Base-by-base conservation (phyloP, 2,888 invertebrate species). In the Nomada fabriciana region DNA sequence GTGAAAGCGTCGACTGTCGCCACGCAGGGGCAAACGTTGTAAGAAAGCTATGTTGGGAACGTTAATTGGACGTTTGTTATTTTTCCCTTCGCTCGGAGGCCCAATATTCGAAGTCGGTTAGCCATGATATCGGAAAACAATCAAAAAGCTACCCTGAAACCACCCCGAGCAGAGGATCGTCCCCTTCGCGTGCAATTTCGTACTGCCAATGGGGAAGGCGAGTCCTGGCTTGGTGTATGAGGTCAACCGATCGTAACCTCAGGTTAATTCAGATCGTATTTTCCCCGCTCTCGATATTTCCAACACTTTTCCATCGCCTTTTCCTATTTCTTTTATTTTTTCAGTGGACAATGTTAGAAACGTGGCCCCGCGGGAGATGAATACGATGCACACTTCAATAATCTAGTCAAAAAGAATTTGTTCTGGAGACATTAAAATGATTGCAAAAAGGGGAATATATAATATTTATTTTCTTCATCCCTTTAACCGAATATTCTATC, bases 51-150 rank as follows among this genome's bases (percentile, higher is more conserved):
- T 42, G n/a, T 9, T 55, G 60, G 13, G 57, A 61, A 81, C 75
- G 83, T 90, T 90, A 90, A 89, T 88, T 85, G 89, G 84, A 75
- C 73, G 65, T 80, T 88, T 86, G 84, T 89, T 89, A 89, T 86
- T 90, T 88, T 84, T 82, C 82, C 67, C 76, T 82, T 69, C 72
- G 64, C 61, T n/a, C 47, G 64, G 50, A 57, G 68, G 65, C 20
- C 59, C 65, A 55, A 74, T 70, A 71, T 78, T 72, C 81, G 63
- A 63, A 69, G 69, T 80, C 82, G 80, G 82, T 86, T 82, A 68
- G 76, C 76, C 71, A 72, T 73, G 85, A 79, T 89, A 89, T 89
- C 85, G 89, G 89, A 90, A 90, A 89, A 89, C 89, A 90, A 89
- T 89, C 87, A 81, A 86, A 88, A 80, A 71, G 79, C 80, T 59